phyloP scores from a whole-genome alignment of 1,140 invertebrate species.

The Stenopsyche tienmushanensis region DNA sequence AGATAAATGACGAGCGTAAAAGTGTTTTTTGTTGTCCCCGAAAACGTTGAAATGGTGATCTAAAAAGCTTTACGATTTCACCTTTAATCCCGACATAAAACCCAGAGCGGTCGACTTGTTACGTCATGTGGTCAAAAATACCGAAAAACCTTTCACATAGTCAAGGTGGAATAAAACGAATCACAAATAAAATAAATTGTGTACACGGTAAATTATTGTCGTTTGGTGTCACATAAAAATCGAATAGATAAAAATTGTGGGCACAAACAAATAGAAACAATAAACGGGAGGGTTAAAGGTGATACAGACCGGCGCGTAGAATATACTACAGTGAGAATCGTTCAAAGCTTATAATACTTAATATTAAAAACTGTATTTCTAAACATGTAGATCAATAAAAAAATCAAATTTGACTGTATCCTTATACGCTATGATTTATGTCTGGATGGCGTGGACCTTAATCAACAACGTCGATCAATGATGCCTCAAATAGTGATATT shows the following conservation, averaged over 20 bases:
- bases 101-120: constrained; percentile 16
- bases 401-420: too few species aligned
- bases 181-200: constrained; percentile 40
- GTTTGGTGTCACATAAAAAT: constrained; percentile 41
- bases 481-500: too few species aligned
- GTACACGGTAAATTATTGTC: constrained; percentile 41
- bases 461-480: too few species aligned
- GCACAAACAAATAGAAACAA: constrained; percentile 42
- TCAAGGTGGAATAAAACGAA: constrained; percentile 19
- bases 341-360: too few species aligned
- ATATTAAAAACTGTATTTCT: too few species aligned
- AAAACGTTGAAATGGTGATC: constrained; percentile 18
- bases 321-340: too few species aligned
- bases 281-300: constrained; percentile 40
- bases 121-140: constrained; percentile 27
- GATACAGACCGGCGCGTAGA: constrained; percentile 19
- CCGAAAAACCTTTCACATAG: constrained; percentile 17
- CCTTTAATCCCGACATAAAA: constrained; percentile 20
- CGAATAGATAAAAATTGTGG: constrained; percentile 42
- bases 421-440: too few species aligned
- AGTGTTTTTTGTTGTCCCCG: too few species aligned
- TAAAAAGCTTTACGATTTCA: constrained; percentile 26
- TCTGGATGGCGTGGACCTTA: too few species aligned
- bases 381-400: too few species aligned
- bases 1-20: too few species aligned